Percentiles rank a stretch among this genome's conserved stretches.
Evolutionary conservation across 2,888 invertebrate species (phyloP).

Genomic region (Harpalus rubripes): DNA sequence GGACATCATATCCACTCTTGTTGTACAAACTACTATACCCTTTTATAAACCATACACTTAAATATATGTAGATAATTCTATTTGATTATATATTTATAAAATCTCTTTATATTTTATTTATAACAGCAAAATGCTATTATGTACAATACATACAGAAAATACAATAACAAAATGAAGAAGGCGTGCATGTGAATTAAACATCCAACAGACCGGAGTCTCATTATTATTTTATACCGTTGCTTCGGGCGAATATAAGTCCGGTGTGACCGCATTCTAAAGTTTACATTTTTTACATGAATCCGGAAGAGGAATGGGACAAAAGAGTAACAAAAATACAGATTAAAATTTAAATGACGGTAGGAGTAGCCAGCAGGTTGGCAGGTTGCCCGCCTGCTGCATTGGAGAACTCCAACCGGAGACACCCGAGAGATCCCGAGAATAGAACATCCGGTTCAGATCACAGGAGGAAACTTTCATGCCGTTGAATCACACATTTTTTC

Average conservation of each 20-base stretch:
- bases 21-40: no score
- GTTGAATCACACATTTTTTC: slow-evolving; percentile 29
- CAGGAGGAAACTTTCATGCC: slow-evolving; percentile 36
- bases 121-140: neutral
- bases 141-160: neutral
- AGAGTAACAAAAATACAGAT: slow-evolving; percentile 57
- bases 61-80: no score
- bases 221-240: slow-evolving; percentile 41
- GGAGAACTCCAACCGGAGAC: neutral
- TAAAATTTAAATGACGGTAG: slow-evolving; percentile 58
- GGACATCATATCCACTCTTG: no score
- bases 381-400: slow-evolving; percentile 13
- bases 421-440: slow-evolving; percentile 23
- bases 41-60: no score
- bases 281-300: slow-evolving; percentile 54
- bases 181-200: slow-evolving; percentile 18
- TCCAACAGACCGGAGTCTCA: slow-evolving; percentile 24
- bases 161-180: slow-evolving; percentile 6
- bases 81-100: no score
- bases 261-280: slow-evolving; percentile 43
- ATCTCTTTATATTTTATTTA: no score
- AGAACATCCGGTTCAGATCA: slow-evolving; percentile 43
- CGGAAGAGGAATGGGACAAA: slow-evolving; percentile 55
- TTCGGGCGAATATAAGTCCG: slow-evolving; percentile 26
- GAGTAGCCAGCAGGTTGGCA: slow-evolving; percentile 34